Base-by-base conservation (phyloP, 2,888 invertebrate genomes). In the Isoperla grammatica region DNA sequence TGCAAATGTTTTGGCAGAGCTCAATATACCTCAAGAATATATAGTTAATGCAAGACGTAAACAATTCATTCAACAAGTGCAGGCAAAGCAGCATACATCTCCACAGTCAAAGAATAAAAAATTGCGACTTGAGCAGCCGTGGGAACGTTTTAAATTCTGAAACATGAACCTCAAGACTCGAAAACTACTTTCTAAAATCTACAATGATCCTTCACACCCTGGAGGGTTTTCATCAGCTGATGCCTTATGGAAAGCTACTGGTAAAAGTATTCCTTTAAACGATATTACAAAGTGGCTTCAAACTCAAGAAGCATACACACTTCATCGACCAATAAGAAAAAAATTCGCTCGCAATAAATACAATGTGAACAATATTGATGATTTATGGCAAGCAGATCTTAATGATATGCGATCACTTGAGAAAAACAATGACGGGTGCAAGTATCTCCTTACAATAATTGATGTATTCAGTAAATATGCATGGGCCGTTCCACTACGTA, bases 391-490 rank as follows among this genome's bases (percentile, higher is more conserved):
- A 9, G 61, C 59, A 42, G 59, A 65, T 15, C 37, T 64, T 9
- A 61, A 43, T 55, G 58, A 60, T 50, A 55, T 63, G 60, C 12
- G 43, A 17, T 13, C 12, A 2, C 46, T 61, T 22, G 53, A 39
- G 1, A 53, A 46, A 46, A 45, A 64, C 42, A 66, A 65, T 53
- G 56, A 62, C 8, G 63, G 63, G 4, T 56, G 19, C 8, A 48
- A 57, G 5, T 67, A 63, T 53, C 49, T 65, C 3, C 48, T 68
- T 29, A 59, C 60, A 9, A 63, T 65, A n/a, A 64, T 68, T 17
- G 65, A 68, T 11, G 63, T 65, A 3, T 62, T 66, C 11, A 66
- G 63, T 22, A 66, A 67, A 59, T 65, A 61, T 20, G 65, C 64
- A 1, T 69, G 65, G 64, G 59, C 65, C 5, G 62, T 66, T 50